Percentiles rank a stretch among this genome's conserved stretches.
Conservation (phyloP, 2,888 invertebrate genomes). For the Uloborus plumipes region DNA sequence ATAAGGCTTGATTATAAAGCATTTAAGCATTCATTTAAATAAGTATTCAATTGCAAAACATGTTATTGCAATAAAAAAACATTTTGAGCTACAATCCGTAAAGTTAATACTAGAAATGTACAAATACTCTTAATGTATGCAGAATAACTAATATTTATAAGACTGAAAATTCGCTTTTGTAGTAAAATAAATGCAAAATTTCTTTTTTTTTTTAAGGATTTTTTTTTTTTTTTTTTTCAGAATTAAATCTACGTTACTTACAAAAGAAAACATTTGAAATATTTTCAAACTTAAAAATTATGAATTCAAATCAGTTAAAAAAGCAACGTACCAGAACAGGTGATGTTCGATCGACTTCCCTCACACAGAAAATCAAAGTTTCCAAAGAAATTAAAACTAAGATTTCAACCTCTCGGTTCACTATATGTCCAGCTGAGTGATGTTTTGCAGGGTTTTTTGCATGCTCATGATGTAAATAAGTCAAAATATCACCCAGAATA, state of each 20-base stretch:
- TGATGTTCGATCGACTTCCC: conserved; percentile 52
- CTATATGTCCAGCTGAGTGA: neutral
- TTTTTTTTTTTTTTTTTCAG: too few relatives aligned
- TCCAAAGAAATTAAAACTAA: conserved; percentile 65
- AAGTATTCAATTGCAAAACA: too few relatives aligned
- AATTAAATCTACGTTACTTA: conserved; percentile 3
- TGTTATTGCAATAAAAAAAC: too few relatives aligned
- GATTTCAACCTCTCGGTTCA: conserved; percentile 65
- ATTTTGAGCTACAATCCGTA: too few relatives aligned
- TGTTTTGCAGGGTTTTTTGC: conserved; percentile 20
- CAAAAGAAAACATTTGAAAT: conserved; percentile 9
- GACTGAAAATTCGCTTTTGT: too few relatives aligned
- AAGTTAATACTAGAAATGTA: too few relatives aligned
- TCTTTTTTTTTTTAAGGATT: too few relatives aligned
- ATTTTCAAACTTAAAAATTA: neutral
- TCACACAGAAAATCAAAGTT: conserved; percentile 52
- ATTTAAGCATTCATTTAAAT: too few relatives aligned
- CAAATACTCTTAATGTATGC: too few relatives aligned
- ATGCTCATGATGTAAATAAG: conserved; percentile 74
- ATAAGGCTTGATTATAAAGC: too few relatives aligned
- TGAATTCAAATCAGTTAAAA: conserved; percentile 4
- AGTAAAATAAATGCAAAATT: too few relatives aligned
- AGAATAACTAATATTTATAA: too few relatives aligned
- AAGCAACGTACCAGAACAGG: conserved; percentile 42
- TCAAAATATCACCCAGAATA: conserved; percentile 87